A percentile compares a stretch with the other conserved stretches of the same genome.
phyloP scores from a whole-genome alignment of 53 echinoderm and acorn worm species.

The Echinometra lucunter region DNA sequence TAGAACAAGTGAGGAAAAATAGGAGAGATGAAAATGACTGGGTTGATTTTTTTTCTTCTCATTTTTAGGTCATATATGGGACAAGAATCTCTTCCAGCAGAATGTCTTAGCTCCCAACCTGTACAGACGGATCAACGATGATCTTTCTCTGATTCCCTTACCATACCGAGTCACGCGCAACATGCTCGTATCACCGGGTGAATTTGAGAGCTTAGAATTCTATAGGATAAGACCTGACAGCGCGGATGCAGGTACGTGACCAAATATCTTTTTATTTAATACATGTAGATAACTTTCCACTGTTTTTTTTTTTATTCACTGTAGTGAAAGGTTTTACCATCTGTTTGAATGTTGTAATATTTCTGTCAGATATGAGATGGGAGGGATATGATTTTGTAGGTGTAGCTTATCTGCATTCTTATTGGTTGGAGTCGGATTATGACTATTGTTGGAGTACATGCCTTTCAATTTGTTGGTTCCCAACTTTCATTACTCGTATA shows the following conservation, averaged over 20 bases:
- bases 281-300: no score
- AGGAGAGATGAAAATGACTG: background rate
- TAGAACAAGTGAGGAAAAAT: no score
- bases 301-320: no score
- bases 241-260: constrained; percentile 78
- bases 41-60: background rate
- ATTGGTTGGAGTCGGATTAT: no score
- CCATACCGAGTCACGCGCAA: constrained; percentile 92
- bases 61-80: constrained; percentile 90
- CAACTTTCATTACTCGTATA: no score
- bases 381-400: no score
- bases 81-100: constrained; percentile 94
- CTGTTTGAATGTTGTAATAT: no score
- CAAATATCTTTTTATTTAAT: background rate
- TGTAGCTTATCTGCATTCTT: no score
- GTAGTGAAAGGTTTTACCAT: no score
- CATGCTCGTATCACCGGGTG: constrained; percentile 93
- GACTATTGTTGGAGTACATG: no score
- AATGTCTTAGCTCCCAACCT: constrained; percentile 81
- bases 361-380: no score
- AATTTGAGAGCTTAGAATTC: constrained; percentile 84
- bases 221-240: constrained; percentile 89
- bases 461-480: no score
- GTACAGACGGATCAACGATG: constrained; percentile 91
- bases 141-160: constrained; percentile 88